Base-by-base conservation (phyloP, 2,888 invertebrate genomes). In the Mylabris sibirica region DNA sequence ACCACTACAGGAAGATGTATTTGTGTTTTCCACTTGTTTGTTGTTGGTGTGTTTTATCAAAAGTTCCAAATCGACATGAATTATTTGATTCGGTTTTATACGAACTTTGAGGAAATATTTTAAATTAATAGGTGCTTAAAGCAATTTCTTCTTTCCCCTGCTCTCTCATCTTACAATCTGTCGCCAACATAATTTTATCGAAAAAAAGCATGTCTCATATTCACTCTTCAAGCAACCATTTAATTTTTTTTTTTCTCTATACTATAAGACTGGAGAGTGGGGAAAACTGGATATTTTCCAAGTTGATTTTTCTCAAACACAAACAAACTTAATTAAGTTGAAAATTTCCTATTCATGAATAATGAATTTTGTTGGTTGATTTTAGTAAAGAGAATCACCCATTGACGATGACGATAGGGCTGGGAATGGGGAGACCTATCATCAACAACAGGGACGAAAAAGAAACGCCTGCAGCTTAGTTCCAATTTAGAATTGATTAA, bases 281-380 rank as follows among this genome's bases (percentile, higher is more conserved):
- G 6, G 17, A 17, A 49, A 49, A 49, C 49, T 49, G 20, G 6
- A 49, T 49, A 49, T 20, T 49, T 49, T 49, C 49, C 20, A 49
- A 49, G 49, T 49, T 49, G 49, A 22, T 49, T 49, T 49, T 49
- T 49, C 49, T 49, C 49, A 60, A 60, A 35, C 5, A 60, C 35
- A 60, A 60, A 60, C 60, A 26, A 60, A 60, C 60, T 38, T 17
- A 60, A 60, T 60, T 60, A 60, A 60, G 35, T 60, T 38, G 60
- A 38, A 22, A 34, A 60, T 60, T 60, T 60, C 35, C 12, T 26
- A 60, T 38, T 60, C 60, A 35, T 60, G 38, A 60, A 35, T 60
- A 60, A 60, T 41, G 41, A 44, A 49, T 49, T 49, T 9, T 49
- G 49, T 49, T 49, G 49, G 49, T 20, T 49, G 49, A 49, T 49